These are phyloP conservation scores for Plumapathes pennacea DNA, from an alignment of 92 coral and sea anemone genomes.

Conservation along the genomic window DNA sequence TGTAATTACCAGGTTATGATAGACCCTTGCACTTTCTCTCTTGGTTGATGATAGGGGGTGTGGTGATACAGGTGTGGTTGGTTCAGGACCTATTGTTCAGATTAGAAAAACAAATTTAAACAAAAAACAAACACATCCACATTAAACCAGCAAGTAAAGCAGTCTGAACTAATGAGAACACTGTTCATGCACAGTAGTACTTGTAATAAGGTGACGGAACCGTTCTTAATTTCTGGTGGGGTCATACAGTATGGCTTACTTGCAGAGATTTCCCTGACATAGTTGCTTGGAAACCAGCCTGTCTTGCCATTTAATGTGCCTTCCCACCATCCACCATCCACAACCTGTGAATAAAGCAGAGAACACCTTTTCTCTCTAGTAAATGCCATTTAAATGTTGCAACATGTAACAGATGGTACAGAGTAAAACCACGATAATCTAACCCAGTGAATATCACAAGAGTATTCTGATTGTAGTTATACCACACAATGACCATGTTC, in stretches of 20 bases:
- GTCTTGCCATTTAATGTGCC: conserved; percentile 88
- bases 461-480: background rate
- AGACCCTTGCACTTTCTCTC: conserved; percentile 88
- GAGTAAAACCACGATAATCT: background rate
- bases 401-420: background rate
- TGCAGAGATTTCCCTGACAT: conserved; percentile 95
- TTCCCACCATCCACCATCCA: conserved; percentile 99
- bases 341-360: conserved; percentile 52
- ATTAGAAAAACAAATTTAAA: no score
- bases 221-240: no score
- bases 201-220: no score
- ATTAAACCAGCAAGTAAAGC: no score
- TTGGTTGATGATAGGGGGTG: conserved; percentile 58
- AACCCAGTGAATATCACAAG: background rate
- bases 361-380: background rate
- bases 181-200: no score
- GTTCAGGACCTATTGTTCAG: conserved; percentile 98
- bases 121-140: no score
- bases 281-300: conserved; percentile 99
- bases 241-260: conserved; percentile 59
- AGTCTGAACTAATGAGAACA: no score
- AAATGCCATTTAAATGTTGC: background rate
- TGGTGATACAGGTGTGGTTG: conserved; percentile 73
- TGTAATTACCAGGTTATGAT: conserved; percentile 91
- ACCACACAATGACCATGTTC: no score